A percentile compares a stretch with the other conserved stretches of the same genome.
Conservation (phyloP, 2,888 invertebrate species). For the Platycheirus albimanus region DNA sequence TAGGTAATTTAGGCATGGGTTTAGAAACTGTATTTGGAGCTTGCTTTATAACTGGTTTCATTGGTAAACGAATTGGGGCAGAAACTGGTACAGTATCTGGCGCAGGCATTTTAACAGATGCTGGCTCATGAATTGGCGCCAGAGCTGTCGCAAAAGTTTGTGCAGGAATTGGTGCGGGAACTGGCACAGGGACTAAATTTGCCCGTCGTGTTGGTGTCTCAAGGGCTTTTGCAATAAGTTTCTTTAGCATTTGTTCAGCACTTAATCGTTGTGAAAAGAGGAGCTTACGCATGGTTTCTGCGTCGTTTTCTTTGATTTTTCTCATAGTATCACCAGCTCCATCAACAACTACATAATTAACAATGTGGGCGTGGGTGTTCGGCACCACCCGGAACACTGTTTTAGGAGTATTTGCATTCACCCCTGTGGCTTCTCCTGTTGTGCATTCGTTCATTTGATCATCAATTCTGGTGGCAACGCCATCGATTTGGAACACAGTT, state of each 20-base stretch:
- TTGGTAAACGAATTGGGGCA: background rate
- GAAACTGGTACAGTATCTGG: background rate
- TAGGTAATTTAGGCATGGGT: no score
- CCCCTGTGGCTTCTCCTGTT: background rate
- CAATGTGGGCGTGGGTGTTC: conserved; percentile 81
- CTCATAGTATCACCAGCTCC: conserved; percentile 79
- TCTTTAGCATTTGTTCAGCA: conserved; percentile 79
- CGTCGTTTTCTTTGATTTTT: conserved; percentile 79
- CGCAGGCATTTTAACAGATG: no score
- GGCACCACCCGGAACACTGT: conserved; percentile 80
- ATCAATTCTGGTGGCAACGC: conserved; percentile 77
- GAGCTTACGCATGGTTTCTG: conserved; percentile 79
- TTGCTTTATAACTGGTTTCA: no score
- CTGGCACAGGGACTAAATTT: background rate
- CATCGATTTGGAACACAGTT: conserved; percentile 80
- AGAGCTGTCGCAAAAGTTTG: background rate
- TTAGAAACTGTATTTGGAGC: no score
- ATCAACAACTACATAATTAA: conserved; percentile 81
- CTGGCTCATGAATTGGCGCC: no score
- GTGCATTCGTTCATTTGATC: conserved; percentile 76
- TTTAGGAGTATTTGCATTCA: conserved; percentile 39
- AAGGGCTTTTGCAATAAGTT: conserved; percentile 76
- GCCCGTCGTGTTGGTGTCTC: conserved; percentile 31
- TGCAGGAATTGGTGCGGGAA: background rate
- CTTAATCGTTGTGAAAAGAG: conserved; percentile 79